Percentiles rank a stretch among this genome's conserved stretches.
Evolutionary conservation across 2,888 invertebrate species (phyloP).

Genomic region (Bombylius discolor): DNA sequence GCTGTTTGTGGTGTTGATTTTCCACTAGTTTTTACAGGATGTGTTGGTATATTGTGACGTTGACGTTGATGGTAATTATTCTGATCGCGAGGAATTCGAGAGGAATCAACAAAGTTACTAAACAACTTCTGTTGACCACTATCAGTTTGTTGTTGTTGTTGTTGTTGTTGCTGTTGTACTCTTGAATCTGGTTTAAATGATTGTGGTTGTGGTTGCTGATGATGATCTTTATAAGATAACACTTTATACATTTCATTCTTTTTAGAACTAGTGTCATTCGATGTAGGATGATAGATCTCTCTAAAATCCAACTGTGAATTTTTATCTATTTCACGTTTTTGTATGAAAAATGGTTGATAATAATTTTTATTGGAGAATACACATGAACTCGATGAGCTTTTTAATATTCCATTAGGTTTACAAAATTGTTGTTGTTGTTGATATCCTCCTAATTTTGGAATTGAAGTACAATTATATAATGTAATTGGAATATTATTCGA

Average conservation of each 20-base stretch:
- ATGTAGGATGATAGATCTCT: not conserved
- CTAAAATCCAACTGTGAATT: not conserved
- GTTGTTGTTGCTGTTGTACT: not conserved
- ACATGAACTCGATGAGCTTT: constrained; percentile 35
- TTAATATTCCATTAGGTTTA: constrained; percentile 22
- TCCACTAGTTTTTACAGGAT: not conserved
- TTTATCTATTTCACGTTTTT: not conserved
- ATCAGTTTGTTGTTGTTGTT: not conserved
- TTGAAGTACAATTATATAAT: not conserved
- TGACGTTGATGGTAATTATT: not conserved
- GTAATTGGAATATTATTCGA: not conserved
- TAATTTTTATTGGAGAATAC: constrained; percentile 20
- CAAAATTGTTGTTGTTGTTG: constrained; percentile 9
- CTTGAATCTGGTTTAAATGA: not conserved
- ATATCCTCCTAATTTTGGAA: not conserved
- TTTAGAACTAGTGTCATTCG: not conserved
- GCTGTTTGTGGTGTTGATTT: not conserved
- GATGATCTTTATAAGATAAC: not conserved
- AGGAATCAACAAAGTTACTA: not conserved
- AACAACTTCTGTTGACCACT: not conserved
- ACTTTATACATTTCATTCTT: not conserved
- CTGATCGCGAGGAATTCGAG: not conserved
- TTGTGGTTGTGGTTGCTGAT: not conserved
- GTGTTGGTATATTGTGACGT: not conserved
- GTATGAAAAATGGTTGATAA: constrained; percentile 20